Evolutionary conservation across 1,140 invertebrate genomes (phyloP), one percentile per base, ranked within the genome.

Genomic region (Drosophila burlai): DNA sequence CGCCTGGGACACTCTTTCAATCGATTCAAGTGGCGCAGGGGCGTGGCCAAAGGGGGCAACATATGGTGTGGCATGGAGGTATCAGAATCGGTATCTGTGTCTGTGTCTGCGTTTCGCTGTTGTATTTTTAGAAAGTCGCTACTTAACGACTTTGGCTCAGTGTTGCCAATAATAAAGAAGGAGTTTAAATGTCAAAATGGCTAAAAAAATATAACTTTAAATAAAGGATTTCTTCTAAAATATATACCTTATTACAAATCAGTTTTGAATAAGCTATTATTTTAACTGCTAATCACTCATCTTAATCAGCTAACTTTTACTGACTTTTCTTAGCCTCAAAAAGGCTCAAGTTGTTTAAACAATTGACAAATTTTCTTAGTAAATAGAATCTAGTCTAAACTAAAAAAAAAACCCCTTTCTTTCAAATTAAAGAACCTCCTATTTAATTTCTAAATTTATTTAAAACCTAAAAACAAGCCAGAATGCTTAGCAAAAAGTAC

Each of bases 71-170:
- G 61, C 77, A 75, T 66, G 60, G 47, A 57, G 34, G 36, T 42
- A 47, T 54, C 31, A 34, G 47, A 43, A 61, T 36, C 29, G 58
- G 58, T 47, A 43, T 60, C 50, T 15, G 50, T 59, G 49, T 77
- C 43, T 31, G 54, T 77, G 72, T 73, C 57, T 84, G 84, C 40
- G 55, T 34, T 73, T 58, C 34, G 74, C 80, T 52, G 50, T 47
- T 81, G 84, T 84, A 89, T 84, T 84, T 89, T 84, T 89, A 73
- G 78, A 89, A 89, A 81, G 81, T 57, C 36, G 21, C 36, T 89
- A 90, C 81, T 89, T 89, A 87, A 87, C 84, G 80, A 87, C 84
- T 87, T 83, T 89, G 61, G 62, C 52, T 29, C 38, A 52, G 61
- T 18, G 67, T 31, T 67, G 67, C 4, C 63, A 36, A 2, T 5